A percentile compares a stretch with the other conserved stretches of the same genome.
Evolutionary conservation across 2,113 vertebrate genomes (phyloP).

Genomic region (Oncorhynchus clarkii): DNA sequence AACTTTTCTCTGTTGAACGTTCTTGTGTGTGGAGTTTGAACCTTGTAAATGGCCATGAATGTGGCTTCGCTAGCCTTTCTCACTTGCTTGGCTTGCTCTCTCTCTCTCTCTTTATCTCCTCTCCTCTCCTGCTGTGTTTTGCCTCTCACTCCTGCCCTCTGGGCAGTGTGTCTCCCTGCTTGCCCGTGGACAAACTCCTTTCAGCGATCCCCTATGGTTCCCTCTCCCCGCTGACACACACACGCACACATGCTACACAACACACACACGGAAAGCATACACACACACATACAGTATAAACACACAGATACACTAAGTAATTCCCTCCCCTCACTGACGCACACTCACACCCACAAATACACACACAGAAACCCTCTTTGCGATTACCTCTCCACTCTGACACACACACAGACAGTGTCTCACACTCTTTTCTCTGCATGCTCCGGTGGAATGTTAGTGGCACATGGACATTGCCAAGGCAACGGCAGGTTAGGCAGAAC

Average conservation of each 20-base stretch:
- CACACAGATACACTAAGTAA: not conserved
- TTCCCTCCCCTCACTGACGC: not conserved
- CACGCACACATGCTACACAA: slow-evolving; percentile 6
- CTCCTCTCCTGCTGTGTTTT: not conserved
- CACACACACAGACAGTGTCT: slow-evolving; percentile 5
- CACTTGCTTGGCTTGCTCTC: too few species aligned
- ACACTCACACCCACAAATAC: not conserved
- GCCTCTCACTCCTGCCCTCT: not conserved
- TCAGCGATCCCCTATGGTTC: not conserved
- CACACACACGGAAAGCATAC: slow-evolving; percentile 2
- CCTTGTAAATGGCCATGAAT: too few species aligned
- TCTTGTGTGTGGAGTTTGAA: too few species aligned
- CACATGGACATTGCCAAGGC: slow-evolving; percentile 62
- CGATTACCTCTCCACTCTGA: not conserved
- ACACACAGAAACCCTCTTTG: not conserved
- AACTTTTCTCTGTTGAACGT: too few species aligned
- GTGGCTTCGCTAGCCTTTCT: too few species aligned
- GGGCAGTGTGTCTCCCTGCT: slow-evolving; percentile 27
- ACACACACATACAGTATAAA: not conserved
- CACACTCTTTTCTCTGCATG: slow-evolving; percentile 20
- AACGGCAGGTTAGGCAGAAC: slow-evolving; percentile 52
- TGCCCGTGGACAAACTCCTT: slow-evolving; percentile 19
- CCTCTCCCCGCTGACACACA: slow-evolving; percentile 3
- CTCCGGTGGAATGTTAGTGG: slow-evolving; percentile 48
- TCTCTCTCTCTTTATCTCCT: not conserved